These are phyloP conservation scores for Thalpophila matura DNA, from an alignment of 2,888 invertebrate genomes.

Conservation along the genomic window DNA sequence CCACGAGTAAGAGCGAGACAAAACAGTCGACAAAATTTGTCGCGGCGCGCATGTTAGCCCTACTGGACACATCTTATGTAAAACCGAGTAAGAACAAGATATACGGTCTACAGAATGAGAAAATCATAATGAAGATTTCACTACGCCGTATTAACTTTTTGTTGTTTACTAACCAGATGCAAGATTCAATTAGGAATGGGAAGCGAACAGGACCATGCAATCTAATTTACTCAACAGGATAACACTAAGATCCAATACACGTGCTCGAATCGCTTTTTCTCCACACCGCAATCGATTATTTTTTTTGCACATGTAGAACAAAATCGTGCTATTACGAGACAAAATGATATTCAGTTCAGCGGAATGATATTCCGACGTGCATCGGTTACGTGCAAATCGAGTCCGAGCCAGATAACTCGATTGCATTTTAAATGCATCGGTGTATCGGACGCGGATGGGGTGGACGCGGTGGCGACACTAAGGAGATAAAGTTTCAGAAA, in stretches of 20 bases:
- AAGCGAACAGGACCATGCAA: conserved; percentile 16
- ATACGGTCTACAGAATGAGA: not conserved
- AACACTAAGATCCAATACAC: conserved; percentile 26
- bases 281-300: conserved; percentile 8
- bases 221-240: conserved; percentile 28
- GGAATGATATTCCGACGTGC: conserved; percentile 32
- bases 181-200: conserved; percentile 33
- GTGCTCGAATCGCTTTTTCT: conserved; percentile 18
- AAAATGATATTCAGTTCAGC: conserved; percentile 45
- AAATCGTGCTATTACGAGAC: conserved; percentile 30
- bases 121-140: not conserved
- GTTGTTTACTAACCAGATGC: conserved; percentile 7
- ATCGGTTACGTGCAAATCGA: conserved; percentile 57
- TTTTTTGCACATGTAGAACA: conserved; percentile 7
- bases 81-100: not conserved
- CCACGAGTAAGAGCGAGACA: too few species aligned
- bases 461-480: not conserved
- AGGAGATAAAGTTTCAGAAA: conserved; percentile 14
- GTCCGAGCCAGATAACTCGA: conserved; percentile 61
- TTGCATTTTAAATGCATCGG: conserved; percentile 69
- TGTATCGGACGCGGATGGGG: conserved; percentile 38
- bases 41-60: too few species aligned
- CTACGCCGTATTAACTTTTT: conserved; percentile 29
- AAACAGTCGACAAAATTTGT: too few species aligned
- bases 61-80: not conserved